Conservation (phyloP, 2,888 invertebrate species). For the Melanchra persicariae region DNA sequence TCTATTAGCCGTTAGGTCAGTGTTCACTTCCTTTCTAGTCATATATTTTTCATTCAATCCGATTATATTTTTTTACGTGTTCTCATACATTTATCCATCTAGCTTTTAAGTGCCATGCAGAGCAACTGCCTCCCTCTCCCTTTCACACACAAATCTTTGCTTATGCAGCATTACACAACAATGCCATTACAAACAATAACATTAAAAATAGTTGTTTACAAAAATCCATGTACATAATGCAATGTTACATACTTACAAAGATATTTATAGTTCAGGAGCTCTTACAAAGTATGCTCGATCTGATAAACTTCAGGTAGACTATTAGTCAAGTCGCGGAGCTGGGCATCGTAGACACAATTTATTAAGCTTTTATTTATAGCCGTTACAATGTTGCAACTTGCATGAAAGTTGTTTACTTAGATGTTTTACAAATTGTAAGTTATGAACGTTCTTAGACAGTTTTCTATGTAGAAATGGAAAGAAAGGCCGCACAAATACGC, state of each 20-base stretch:
- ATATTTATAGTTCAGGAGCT: slow-evolving; percentile 37
- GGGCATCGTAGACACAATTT: slow-evolving; percentile 34
- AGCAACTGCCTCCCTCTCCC: too few species aligned
- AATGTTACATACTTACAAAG: neutral
- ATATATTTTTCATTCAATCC: too few species aligned
- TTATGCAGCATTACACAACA: too few species aligned
- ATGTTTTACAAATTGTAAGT: slow-evolving; percentile 23
- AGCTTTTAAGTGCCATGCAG: too few species aligned
- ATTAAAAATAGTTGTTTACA: too few species aligned
- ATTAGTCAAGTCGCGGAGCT: slow-evolving; percentile 42
- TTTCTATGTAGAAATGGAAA: slow-evolving; percentile 15
- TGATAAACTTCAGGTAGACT: slow-evolving; percentile 50
- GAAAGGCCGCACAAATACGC: neutral
- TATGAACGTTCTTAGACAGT: neutral
- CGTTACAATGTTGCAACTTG: slow-evolving; percentile 27
- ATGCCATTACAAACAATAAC: too few species aligned
- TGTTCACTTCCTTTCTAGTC: too few species aligned
- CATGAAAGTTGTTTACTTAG: slow-evolving; percentile 19
- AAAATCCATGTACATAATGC: neutral
- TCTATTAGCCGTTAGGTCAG: too few species aligned
- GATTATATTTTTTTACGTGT: too few species aligned
- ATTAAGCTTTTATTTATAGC: slow-evolving; percentile 33
- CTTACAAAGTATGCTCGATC: slow-evolving; percentile 49
- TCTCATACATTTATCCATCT: too few species aligned
- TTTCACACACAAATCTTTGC: too few species aligned